Evolutionary conservation across 2,888 invertebrate species (phyloP).

Genomic region (Heliconius aoede): DNA sequence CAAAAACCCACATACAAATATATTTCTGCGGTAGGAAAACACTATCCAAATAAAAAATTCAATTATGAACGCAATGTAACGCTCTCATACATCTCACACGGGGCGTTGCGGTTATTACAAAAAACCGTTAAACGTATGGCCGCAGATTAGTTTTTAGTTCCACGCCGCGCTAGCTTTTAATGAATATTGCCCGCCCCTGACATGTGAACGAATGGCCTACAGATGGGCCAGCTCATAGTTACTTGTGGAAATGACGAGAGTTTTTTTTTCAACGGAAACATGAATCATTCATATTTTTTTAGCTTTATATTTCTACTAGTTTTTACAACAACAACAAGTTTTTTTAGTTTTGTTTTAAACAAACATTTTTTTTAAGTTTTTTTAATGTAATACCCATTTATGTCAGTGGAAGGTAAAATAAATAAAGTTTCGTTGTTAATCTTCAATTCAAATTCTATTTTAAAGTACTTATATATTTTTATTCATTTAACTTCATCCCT

Average conservation of each 20-base stretch:
- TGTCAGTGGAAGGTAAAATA: no score
- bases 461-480: no score
- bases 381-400: no score
- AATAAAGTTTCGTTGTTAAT: no score
- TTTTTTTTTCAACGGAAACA: neutral
- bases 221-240: slow-evolving; percentile 1
- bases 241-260: neutral
- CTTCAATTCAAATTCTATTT: no score
- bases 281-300: neutral
- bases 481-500: no score
- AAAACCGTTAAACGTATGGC: slow-evolving; percentile 38
- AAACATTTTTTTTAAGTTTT: no score
- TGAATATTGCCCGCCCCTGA: slow-evolving; percentile 43
- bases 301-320: neutral
- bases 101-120: slow-evolving; percentile 39
- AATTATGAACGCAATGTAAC: slow-evolving; percentile 40
- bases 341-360: no score
- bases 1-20: neutral
- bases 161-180: slow-evolving; percentile 40
- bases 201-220: slow-evolving; percentile 20
- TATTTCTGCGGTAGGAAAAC: neutral
- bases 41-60: slow-evolving; percentile 38
- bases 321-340: neutral
- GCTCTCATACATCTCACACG: slow-evolving; percentile 37
- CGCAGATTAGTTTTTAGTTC: slow-evolving; percentile 45